Evolutionary conservation across 2,888 invertebrate species (phyloP).

Genomic region (Syrphus vitripennis): DNA sequence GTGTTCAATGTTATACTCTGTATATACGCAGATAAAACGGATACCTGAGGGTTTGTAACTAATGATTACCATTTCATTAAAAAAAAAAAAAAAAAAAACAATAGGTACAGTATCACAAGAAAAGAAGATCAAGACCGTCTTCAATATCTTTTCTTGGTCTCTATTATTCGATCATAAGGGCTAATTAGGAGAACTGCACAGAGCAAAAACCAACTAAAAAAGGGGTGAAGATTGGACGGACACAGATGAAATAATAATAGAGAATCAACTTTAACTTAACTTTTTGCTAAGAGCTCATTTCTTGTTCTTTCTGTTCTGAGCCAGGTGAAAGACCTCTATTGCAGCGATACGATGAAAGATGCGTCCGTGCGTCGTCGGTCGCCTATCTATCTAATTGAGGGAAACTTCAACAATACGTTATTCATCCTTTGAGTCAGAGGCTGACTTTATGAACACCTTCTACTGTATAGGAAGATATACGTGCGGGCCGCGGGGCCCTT

Average conservation of each 20-base stretch:
- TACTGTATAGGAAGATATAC: too few species aligned
- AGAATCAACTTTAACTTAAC: constrained; percentile 22
- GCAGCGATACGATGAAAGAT: constrained; percentile 26
- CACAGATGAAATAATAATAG: constrained; percentile 58
- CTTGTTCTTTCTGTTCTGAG: not conserved
- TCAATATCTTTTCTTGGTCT: constrained; percentile 18
- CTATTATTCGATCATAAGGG: constrained; percentile 48
- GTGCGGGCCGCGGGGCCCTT: too few species aligned
- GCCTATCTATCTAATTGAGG: not conserved
- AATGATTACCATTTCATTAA: constrained; percentile 51
- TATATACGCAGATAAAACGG: constrained; percentile 8
- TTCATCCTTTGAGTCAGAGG: not conserved
- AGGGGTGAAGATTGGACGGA: not conserved
- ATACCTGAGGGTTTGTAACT: constrained; percentile 37
- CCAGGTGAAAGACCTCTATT: constrained; percentile 54
- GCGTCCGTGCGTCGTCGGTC: too few species aligned
- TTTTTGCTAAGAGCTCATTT: constrained; percentile 8
- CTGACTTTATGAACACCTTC: not conserved
- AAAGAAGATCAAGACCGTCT: not conserved
- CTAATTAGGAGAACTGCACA: constrained; percentile 51
- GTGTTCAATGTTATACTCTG: constrained; percentile 32
- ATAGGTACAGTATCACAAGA: not conserved
- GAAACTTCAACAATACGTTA: not conserved
- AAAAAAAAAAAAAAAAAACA: constrained; percentile 10
- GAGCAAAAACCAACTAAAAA: not conserved